Conservation (phyloP, 35 echinoderm and acorn worm genomes). For the Ophioderma brevispina region DNA sequence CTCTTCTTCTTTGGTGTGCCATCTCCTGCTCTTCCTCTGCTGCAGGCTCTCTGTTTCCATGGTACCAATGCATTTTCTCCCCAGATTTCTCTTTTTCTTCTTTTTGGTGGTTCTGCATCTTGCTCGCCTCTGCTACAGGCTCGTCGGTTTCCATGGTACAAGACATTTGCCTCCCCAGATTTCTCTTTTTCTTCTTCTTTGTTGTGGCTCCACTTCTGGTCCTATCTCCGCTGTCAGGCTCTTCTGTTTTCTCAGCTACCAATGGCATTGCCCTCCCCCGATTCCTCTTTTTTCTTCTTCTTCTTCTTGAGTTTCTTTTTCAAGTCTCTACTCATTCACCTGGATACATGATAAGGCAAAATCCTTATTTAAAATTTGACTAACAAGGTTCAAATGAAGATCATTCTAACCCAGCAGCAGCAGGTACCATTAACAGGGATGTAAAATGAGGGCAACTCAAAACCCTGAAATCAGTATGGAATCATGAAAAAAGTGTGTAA, state of each 20-base stretch:
- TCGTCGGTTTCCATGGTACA: conserved; percentile 23
- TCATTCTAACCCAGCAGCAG: neutral
- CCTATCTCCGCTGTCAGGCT: neutral
- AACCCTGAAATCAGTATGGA: too few species aligned
- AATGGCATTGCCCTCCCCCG: neutral
- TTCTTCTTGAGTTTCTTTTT: conserved; percentile 77
- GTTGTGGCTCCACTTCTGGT: neutral
- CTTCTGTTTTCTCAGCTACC: too few species aligned
- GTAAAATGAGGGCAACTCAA: too few species aligned
- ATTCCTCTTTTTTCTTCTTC: conserved; percentile 11
- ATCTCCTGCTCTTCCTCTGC: too few species aligned
- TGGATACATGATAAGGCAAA: too few species aligned
- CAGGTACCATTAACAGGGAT: too few species aligned
- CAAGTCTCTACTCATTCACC: conserved; percentile 44
- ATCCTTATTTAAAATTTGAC: neutral
- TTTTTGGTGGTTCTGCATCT: conserved; percentile 46
- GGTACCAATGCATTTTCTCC: neutral
- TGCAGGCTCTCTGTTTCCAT: conserved; percentile 11
- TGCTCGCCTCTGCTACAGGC: neutral
- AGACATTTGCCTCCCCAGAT: neutral
- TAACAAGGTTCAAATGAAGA: neutral
- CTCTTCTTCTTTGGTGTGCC: conserved; percentile 91
- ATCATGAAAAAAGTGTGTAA: too few species aligned
- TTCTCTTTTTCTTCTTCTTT: conserved; percentile 58
- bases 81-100: conserved; percentile 81